A percentile compares a stretch with the other conserved stretches of the same genome.
Evolutionary conservation across 2,888 invertebrate genomes (phyloP).

Genomic region (Caenorhabditis sp.): DNA sequence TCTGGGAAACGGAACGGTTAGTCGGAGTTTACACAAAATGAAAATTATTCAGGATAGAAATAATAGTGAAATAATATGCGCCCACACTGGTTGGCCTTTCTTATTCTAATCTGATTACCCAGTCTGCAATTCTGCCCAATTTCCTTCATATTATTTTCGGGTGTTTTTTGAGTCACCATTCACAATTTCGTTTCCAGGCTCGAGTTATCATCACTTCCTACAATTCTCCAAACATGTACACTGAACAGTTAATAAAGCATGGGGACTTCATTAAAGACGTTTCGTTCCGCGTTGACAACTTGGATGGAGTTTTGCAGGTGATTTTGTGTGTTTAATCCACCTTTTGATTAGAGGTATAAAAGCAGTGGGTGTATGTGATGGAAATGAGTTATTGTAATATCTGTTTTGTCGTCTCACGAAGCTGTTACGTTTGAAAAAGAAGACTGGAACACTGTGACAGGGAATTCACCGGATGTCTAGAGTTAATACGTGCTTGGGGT

Average conservation of each 20-base stretch:
- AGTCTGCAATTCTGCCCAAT: slow-evolving; percentile 22
- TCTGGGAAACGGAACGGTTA: slow-evolving; percentile 76
- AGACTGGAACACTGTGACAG: neutral
- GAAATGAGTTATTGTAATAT: neutral
- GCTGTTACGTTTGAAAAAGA: slow-evolving; percentile 4
- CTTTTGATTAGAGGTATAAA: neutral
- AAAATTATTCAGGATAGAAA: slow-evolving; percentile 14
- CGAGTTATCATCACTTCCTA: slow-evolving; percentile 93
- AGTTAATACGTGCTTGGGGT: neutral
- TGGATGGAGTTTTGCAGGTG: slow-evolving; percentile 90
- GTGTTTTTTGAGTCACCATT: slow-evolving; percentile 8
- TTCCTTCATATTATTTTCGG: neutral
- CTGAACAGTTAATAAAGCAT: slow-evolving; percentile 90
- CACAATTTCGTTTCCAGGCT: slow-evolving; percentile 86
- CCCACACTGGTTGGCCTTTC: slow-evolving; percentile 23
- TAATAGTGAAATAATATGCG: neutral
- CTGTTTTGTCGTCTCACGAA: neutral
- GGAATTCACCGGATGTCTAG: slow-evolving; percentile 15
- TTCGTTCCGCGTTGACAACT: slow-evolving; percentile 94
- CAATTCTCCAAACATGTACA: slow-evolving; percentile 87
- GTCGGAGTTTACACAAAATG: neutral
- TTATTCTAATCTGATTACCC: slow-evolving; percentile 32
- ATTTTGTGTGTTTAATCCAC: neutral
- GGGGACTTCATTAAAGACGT: slow-evolving; percentile 98
- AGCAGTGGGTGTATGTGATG: neutral